Base-by-base conservation (phyloP, 2,888 invertebrate genomes). In the Mactromeris polynyma region DNA sequence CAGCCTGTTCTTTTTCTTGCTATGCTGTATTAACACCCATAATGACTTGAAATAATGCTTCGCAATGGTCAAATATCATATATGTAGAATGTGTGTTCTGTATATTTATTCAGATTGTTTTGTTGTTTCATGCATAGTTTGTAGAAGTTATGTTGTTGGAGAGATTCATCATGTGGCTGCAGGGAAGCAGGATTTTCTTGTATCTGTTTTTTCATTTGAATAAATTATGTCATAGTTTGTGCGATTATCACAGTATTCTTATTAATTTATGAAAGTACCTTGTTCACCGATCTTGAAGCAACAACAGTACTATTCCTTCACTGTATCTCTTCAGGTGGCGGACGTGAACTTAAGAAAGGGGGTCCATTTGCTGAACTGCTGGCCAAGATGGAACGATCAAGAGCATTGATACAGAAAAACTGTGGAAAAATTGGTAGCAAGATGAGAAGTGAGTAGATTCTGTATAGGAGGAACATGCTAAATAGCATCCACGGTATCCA, bases 341-440 rank as follows among this genome's bases (percentile, higher is more conserved):
- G 87, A 51, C 64, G 83, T 58, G 86, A 82, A 64, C 85, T 88
- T 46, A 90, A 87, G 36, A 81, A 82, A 54, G 73, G 51, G 17
- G 88, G 89, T 7, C 92, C 92, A 2, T 85, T 92, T 11, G 90
- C 85, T 46, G 89, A 90, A 38, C 81, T 92, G 26, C 85, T 92
- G 81, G 87, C 86, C 58, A 90, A 90, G 83, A 80, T 92, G 73
- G 89, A 92, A n/a, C 81, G 90, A 36, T 88, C 89, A 4, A 42
- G 89, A 40, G 86, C 85, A 2, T 9, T 89, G 81, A 88, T 84
- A 69, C 90, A 91, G 81, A 90, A 88, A 40, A 89, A 89, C 54
- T 84, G 87, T 78, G 85, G 81, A 51, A 92, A 90, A 79, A 64
- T 86, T 21, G 85, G 87, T n/a, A 86, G 86, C 42, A 90, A 88